These are phyloP conservation scores for Scaptomyza graminum DNA, from an alignment of 1,140 invertebrate genomes.

Conservation along the genomic window DNA sequence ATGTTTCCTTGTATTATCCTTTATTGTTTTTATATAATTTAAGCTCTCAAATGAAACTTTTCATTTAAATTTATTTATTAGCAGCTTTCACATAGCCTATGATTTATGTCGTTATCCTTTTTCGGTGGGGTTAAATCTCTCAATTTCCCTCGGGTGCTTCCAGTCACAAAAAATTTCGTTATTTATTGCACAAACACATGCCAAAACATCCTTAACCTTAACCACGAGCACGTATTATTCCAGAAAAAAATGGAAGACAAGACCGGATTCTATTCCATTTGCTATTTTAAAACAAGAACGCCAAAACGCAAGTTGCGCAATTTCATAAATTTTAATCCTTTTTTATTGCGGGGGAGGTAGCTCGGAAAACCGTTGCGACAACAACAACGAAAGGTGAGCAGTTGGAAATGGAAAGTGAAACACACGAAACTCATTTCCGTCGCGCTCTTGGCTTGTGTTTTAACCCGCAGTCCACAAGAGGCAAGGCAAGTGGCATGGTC, in stretches of 20 bases:
- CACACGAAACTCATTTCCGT: conserved; percentile 78
- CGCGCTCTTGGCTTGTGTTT: conserved; percentile 39
- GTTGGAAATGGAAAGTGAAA: conserved; percentile 72
- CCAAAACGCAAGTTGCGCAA: conserved; percentile 64
- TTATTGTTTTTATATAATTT: neutral
- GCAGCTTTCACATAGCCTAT: conserved; percentile 25
- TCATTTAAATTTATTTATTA: conserved; percentile 3
- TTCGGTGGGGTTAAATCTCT: conserved; percentile 11
- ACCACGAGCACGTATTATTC: conserved; percentile 61
- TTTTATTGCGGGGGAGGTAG: conserved; percentile 60
- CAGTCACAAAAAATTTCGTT: conserved; percentile 41
- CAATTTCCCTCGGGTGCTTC: conserved; percentile 22
- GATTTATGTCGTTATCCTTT: conserved; percentile 43
- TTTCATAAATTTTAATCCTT: conserved; percentile 82
- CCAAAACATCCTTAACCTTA: conserved; percentile 47
- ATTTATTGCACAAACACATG: conserved; percentile 59
- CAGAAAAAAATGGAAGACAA: conserved; percentile 1
- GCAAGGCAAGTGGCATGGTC: neutral
- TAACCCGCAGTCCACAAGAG: neutral
- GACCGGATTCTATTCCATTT: conserved; percentile 44
- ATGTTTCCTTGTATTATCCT: neutral
- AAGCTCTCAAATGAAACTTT: neutral
- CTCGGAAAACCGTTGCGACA: conserved; percentile 12
- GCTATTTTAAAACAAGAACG: conserved; percentile 49
- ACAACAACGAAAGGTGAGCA: conserved; percentile 44